A percentile compares a stretch with the other conserved stretches of the same genome.
Evolutionary conservation across 2,113 vertebrate genomes (phyloP).

Genomic region (Ptilonorhynchus violaceus): DNA sequence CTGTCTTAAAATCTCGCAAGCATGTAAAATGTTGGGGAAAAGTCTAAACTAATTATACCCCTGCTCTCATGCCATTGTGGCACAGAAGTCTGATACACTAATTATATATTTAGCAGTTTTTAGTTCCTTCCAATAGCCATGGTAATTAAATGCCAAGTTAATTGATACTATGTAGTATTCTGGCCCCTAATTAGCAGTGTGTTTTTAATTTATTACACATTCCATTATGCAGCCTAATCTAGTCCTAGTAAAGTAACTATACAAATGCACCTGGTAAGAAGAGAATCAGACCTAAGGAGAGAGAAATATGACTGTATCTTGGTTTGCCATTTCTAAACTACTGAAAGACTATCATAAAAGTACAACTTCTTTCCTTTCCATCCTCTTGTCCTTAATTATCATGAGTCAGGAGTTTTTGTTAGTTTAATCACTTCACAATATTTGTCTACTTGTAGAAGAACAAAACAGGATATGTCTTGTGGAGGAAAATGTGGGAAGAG

Average conservation of each 20-base stretch:
- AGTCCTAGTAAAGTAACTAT: background rate
- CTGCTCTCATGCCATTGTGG: background rate
- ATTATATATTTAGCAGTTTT: slow-evolving; percentile 23
- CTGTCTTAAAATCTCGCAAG: slow-evolving; percentile 10
- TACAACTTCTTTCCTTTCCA: background rate
- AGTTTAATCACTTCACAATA: background rate
- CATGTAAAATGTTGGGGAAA: background rate
- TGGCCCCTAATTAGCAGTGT: slow-evolving; percentile 17
- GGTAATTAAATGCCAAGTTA: slow-evolving; percentile 9
- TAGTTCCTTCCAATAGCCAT: slow-evolving; percentile 10
- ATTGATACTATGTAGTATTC: background rate
- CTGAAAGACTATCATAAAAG: background rate
- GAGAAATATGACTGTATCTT: background rate
- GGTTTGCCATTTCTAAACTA: background rate
- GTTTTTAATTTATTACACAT: background rate
- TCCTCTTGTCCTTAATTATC: background rate
- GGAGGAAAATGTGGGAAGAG: background rate
- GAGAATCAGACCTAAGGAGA: background rate
- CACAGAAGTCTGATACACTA: slow-evolving; percentile 10
- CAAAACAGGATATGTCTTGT: background rate
- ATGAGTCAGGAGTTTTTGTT: background rate
- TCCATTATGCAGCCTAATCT: background rate
- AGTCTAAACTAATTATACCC: background rate
- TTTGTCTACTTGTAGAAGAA: background rate
- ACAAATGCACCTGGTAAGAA: background rate